phyloP scores from a whole-genome alignment of 2,797 vertebrate species.

The Halcyon smyrnensis region DNA sequence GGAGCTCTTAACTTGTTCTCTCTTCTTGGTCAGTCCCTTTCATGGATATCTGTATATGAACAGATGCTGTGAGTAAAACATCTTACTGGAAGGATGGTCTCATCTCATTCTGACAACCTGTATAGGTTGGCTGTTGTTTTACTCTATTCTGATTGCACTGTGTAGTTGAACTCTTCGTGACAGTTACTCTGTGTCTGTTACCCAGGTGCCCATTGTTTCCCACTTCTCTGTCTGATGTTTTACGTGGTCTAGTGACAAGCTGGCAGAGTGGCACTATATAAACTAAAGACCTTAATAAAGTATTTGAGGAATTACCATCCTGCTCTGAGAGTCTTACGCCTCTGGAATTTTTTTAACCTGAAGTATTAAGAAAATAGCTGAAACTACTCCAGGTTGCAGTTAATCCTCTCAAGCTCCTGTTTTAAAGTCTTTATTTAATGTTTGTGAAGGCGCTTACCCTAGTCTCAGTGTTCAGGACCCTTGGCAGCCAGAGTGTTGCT shows the following conservation, averaged over 20 bases:
- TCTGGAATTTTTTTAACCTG: background rate
- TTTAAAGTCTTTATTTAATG: background rate
- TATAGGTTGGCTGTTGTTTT: background rate
- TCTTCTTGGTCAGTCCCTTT: background rate
- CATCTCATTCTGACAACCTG: background rate
- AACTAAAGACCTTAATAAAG: background rate
- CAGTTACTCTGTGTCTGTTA: background rate
- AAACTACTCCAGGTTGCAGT: background rate
- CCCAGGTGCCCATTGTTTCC: background rate
- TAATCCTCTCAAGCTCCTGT: background rate
- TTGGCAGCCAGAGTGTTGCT: background rate
- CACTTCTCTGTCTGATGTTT: background rate
- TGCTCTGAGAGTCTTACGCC: background rate
- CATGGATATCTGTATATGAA: background rate
- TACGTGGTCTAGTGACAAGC: background rate
- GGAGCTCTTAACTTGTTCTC: background rate
- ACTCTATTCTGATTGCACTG: background rate
- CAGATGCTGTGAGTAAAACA: background rate
- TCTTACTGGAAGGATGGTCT: background rate
- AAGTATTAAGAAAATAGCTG: background rate
- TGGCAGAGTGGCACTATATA: background rate
- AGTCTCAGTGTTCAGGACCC: background rate
- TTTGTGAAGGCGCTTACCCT: background rate
- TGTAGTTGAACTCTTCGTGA: background rate
- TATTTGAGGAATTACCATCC: background rate